Evolutionary conservation across 1,140 invertebrate genomes (phyloP), one percentile per base, ranked within the genome.

Genomic region (Linepithema humile): DNA sequence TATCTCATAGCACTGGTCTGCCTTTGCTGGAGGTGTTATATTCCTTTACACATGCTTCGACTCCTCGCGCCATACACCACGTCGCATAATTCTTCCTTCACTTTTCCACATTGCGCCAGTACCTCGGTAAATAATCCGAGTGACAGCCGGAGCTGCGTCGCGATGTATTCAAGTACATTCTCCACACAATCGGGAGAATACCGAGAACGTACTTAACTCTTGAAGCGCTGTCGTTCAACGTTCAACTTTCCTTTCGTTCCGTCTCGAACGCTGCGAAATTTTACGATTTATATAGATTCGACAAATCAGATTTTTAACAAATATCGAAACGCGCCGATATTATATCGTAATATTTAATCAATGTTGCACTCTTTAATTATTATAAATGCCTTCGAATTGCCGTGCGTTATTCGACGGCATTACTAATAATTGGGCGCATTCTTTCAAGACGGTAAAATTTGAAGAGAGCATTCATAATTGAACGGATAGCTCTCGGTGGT

Each of bases 11-110:
- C 17, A 35, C 23, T 60, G n/a, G 38, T 5, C 43, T 53, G 48
- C 20, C 12, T 69, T 53, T 29, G 45, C 32, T 32, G 64, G 35
- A 70, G 35, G 64, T 69, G 75, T 55, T 69, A 55, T 55, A 80
- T 57, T 40, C n/a, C 9, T 80, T 70, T 70, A 40, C 23, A n/a
- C 35, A n/a, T 35, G 32, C 32, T 67, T 77, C 29, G 62, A 62
- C 57, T 32, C 32, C 62, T 15, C 40, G n/a, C 12, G n/a, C 10
- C 26, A 20, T 67, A 32, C 65, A 7, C 12, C 38, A 15, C 29
- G 20, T 77, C 75, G 26, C 26, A 57, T 80, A 57, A 80, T 40
- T 80, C 75, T 55, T 80, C 23, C n/a, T n/a, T 15, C n/a, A 80
- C 17, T 67, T 69, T 69, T 69, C 23, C 32, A 38, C 32, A 6